phyloP scores from a whole-genome alignment of 2,888 invertebrate species.

The Philhelius pedissequus region DNA sequence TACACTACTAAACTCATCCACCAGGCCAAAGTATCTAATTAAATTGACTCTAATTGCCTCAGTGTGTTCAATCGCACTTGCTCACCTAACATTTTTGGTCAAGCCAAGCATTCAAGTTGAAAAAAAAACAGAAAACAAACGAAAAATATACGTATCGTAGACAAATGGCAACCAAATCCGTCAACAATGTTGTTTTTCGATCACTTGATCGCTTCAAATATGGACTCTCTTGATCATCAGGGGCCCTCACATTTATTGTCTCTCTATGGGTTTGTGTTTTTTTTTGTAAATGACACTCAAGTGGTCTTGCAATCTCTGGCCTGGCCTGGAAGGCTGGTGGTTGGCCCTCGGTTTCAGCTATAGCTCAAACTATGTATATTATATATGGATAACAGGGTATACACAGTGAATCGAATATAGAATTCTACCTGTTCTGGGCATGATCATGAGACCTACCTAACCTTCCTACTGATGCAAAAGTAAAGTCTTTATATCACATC shows the following conservation, averaged over 20 bases:
- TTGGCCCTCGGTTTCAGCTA: slow-evolving; percentile 49
- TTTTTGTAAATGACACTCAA: slow-evolving; percentile 67
- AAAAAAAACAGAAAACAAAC: background rate
- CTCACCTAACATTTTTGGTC: slow-evolving; percentile 57
- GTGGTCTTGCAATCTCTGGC: slow-evolving; percentile 57
- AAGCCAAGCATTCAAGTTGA: slow-evolving; percentile 18
- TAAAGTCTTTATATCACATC: background rate
- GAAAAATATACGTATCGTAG: slow-evolving; percentile 50
- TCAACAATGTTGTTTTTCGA: slow-evolving; percentile 59
- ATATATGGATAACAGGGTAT: slow-evolving; percentile 50
- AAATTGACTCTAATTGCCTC: slow-evolving; percentile 51
- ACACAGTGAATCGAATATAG: slow-evolving; percentile 24
- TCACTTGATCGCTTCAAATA: slow-evolving; percentile 67
- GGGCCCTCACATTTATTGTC: slow-evolving; percentile 54
- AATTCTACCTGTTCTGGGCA: slow-evolving; percentile 61
- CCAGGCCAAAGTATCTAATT: slow-evolving; percentile 48
- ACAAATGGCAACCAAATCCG: slow-evolving; percentile 63
- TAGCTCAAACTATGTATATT: background rate
- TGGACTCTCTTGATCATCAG: slow-evolving; percentile 61
- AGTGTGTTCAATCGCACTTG: slow-evolving; percentile 43
- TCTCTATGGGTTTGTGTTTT: slow-evolving; percentile 57
- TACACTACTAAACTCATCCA: slow-evolving; percentile 12
- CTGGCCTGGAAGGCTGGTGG: slow-evolving; percentile 32
- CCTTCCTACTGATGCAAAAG: slow-evolving; percentile 8
- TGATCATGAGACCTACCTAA: slow-evolving; percentile 8